These are phyloP conservation scores for Rattus norvegicus DNA, from an alignment of 2,113 vertebrate species.

Conservation along the genomic window DNA sequence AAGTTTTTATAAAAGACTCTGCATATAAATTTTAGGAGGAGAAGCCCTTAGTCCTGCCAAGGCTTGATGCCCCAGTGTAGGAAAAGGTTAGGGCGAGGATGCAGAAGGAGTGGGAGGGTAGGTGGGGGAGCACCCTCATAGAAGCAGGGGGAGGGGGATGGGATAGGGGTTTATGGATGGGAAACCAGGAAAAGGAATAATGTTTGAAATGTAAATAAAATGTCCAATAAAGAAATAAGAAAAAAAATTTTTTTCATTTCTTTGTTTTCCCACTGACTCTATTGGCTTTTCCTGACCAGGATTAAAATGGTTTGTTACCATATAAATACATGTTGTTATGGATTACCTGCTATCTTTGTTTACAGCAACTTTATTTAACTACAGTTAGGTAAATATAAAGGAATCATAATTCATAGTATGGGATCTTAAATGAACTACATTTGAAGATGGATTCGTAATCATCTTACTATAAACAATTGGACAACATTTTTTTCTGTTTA, in stretches of 20 bases:
- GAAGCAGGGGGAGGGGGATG: too few relatives aligned
- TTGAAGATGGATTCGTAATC: neutral
- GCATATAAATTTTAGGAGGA: neutral
- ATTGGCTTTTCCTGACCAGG: neutral
- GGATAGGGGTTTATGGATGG: too few relatives aligned
- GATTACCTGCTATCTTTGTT: neutral
- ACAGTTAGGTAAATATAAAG: neutral
- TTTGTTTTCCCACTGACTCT: neutral
- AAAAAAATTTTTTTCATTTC: neutral
- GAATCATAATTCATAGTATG: neutral
- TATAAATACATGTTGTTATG: neutral
- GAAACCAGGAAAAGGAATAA: too few relatives aligned
- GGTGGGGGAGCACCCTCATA: too few relatives aligned
- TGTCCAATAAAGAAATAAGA: too few relatives aligned
- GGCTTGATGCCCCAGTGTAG: too few relatives aligned
- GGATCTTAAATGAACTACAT: neutral
- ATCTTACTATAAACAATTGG: neutral
- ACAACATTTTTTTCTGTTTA: slow-evolving; percentile 31
- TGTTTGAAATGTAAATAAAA: too few relatives aligned
- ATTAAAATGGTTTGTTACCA: neutral
- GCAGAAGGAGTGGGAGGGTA: too few relatives aligned
- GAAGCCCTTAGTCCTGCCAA: too few relatives aligned
- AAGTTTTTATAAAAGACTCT: neutral
- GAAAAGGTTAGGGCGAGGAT: too few relatives aligned
- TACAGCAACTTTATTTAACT: neutral